Conservation (phyloP, 1,140 invertebrate species). For the Zaprionus camerounensis region DNA sequence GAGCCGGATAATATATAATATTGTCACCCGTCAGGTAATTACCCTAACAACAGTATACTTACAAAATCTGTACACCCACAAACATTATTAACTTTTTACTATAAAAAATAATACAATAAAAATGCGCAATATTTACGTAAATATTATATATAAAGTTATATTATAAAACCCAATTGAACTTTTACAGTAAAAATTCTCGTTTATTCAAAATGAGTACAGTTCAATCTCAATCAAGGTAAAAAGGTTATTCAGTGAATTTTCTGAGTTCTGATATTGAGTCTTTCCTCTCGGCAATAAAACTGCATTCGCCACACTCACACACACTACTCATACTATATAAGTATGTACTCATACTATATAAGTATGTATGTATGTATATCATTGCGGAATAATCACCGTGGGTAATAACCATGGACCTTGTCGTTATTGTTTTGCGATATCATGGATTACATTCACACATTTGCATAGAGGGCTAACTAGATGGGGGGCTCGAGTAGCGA, state of each 20-base stretch:
- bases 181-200: background rate
- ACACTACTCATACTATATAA: background rate
- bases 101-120: no score
- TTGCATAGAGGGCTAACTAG: slow-evolving; percentile 29
- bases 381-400: slow-evolving; percentile 19
- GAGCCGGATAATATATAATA: no score
- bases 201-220: background rate
- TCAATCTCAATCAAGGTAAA: background rate
- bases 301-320: background rate
- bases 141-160: background rate
- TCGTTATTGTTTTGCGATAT: slow-evolving; percentile 35
- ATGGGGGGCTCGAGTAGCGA: no score
- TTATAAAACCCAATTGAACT: no score
- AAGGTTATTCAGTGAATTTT: background rate
- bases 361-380: background rate
- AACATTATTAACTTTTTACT: no score
- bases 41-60: no score
- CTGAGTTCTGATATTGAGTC: background rate
- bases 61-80: no score
- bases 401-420: slow-evolving; percentile 48
- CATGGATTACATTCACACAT: slow-evolving; percentile 39
- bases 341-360: background rate
- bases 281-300: background rate
- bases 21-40: no score
- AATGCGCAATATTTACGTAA: no score